Base-by-base conservation (phyloP, 2,888 invertebrate genomes). In the Oscheius sp. region DNA sequence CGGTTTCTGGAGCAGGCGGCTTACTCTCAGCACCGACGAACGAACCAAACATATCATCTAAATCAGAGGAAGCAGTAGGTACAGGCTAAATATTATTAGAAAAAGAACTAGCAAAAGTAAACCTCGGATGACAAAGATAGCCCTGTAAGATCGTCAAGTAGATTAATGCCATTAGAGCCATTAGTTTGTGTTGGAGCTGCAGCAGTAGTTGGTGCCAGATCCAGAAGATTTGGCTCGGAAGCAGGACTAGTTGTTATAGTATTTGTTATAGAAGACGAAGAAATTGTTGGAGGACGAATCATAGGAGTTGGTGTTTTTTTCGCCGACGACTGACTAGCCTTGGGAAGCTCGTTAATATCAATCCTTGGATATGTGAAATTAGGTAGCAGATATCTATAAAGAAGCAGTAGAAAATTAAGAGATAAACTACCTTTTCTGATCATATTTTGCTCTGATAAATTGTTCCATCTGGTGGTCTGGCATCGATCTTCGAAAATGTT, bases 371-470 rank as follows among this genome's bases (percentile, higher is more conserved):
- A 80, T 0, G 55, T 61, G 70, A 82, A 84, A 45, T 78, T 81
- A 15, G 76, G 74, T 29, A 80, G 68, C 12, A 84, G 76, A 69
- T 84, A 83, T 34, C 82, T 79, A 42, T 29, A 72, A 65, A 25
- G 57, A 29, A 17, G 33, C 63, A 10, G 1, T 5, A 5, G 42
- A 17, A 4, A 45, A 17, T 46, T 37, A 12, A 37, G 31, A 3
- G n/a, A 29, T 3, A 15, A 52, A 12, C 12, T 15, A 98, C 88
- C 96, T 96, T 89, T 96, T 97, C 87, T 94, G 93, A 88, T 99
- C 98, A 88, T 99, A 99, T 89, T 98, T 98, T 73, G 95, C 94
- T 76, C 97, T 91, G 82, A 98, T 95, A 88, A 98, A 99, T 65
- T 92, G 92, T 87, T 98, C 98, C 50, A 99, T 90, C 15, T 93